A percentile compares a stretch with the other conserved stretches of the same genome.
phyloP scores from a whole-genome alignment of 2,797 vertebrate genomes.

The Neosilurus mollespiculum region DNA sequence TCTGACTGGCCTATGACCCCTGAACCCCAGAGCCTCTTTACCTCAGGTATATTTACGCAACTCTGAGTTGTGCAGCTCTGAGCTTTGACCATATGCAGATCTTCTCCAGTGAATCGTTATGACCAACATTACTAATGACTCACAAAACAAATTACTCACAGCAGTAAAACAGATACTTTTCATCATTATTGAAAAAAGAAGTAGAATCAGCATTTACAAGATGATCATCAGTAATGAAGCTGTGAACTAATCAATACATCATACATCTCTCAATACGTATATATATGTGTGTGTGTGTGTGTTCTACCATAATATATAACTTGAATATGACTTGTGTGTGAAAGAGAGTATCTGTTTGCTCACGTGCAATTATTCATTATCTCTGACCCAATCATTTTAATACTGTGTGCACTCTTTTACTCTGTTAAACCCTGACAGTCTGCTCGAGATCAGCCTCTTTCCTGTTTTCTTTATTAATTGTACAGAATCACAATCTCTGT shows the following conservation, averaged over 20 bases:
- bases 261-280: neutral
- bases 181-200: neutral
- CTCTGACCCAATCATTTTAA: neutral
- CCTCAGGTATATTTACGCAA: conserved; percentile 73
- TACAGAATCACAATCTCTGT: neutral
- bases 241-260: neutral
- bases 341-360: neutral
- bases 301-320: neutral
- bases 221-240: neutral
- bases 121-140: neutral
- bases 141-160: neutral
- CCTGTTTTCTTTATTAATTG: neutral
- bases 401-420: neutral
- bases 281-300: neutral
- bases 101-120: neutral
- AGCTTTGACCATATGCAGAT: too few relatives aligned
- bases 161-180: neutral
- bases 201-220: neutral
- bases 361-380: neutral
- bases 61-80: neutral
- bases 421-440: neutral
- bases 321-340: neutral
- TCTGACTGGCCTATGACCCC: conserved; percentile 87
- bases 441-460: neutral
- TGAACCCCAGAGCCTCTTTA: conserved; percentile 88